These are phyloP conservation scores for Mellivora capensis DNA, from an alignment of 2,113 vertebrate species.

Conservation along the genomic window DNA sequence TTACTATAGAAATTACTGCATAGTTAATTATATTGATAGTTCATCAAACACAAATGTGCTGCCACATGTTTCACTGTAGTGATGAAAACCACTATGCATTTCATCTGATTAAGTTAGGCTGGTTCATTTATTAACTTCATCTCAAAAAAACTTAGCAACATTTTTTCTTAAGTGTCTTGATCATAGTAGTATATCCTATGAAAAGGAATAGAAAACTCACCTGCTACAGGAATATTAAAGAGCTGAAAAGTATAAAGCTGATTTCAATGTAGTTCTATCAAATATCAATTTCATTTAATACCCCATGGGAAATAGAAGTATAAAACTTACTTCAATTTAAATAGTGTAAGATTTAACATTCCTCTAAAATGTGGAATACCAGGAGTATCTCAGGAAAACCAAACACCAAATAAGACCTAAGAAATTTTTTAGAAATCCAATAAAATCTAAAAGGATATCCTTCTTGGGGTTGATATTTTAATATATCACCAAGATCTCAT, in stretches of 20 bases:
- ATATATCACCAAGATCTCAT: conserved; percentile 21
- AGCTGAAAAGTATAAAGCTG: neutral
- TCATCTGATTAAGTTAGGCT: neutral
- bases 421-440: conserved; percentile 7
- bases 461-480: conserved; percentile 8
- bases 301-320: neutral
- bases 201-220: neutral
- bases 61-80: neutral
- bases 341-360: neutral
- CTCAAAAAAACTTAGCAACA: neutral
- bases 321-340: conserved; percentile 10
- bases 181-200: neutral
- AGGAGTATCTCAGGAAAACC: neutral
- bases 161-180: neutral
- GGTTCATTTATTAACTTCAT: conserved; percentile 20
- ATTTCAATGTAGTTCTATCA: neutral
- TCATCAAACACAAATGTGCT: neutral
- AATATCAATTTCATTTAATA: neutral
- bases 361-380: neutral
- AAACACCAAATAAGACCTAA: neutral
- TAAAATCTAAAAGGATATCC: neutral
- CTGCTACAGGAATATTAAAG: neutral
- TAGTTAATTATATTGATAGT: neutral
- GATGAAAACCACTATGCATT: neutral
- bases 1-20: conserved; percentile 11